Base-by-base conservation (phyloP, 2,113 vertebrate species). In the Chaetodon trifascialis region DNA sequence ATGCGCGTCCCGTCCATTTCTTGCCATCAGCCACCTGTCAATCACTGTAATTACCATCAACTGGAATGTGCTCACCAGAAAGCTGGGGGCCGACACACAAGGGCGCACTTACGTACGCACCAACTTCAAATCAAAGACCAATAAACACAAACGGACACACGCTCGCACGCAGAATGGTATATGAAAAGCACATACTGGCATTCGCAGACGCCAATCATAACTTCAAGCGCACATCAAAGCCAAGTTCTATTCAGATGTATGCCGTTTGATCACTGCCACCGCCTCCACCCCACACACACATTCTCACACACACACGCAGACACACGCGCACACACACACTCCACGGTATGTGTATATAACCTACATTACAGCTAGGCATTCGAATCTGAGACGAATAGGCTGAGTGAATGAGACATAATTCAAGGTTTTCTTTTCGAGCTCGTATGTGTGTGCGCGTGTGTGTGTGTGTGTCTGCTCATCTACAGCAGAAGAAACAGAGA, bases 221-320 rank as follows among this genome's bases (percentile, higher is more conserved):
- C 89, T 92, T 93, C 86, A 93, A 90, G 82, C 85, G 77, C 82
- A 86, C 90, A 93, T 93, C 89, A 93, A 94, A 94, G 92, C 85
- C 77, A 85, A 82, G 85, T 90, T 88, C 82, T 70, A 86, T 83
- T 89, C 82, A 85, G 68, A 92, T 91, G 86, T 90, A 88, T 90
- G 89, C 89, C 15, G 87, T 93, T 92, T 92, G 90, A 91, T 92
- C 90, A 83, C 42, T 63, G 70, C 70, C 64, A 68, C 49, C 12
- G 17, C 34, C 82, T 63, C 58, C 76, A 68, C 76, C 56, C 9
- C 47, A 44, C 14, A 51, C 55, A 54, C 81, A 69, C 73, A 72
- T 47, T 30, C 58, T 63, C 75, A 0, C 75, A 49, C 52, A 51
- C 81, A 69, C 66, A 60, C 65, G 30, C 64, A 55, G 40, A 49